A percentile compares a stretch with the other conserved stretches of the same genome.
These are phyloP conservation scores for Nothocercus nigrocapillus DNA, from an alignment of 2,113 vertebrate genomes.

Conservation along the genomic window DNA sequence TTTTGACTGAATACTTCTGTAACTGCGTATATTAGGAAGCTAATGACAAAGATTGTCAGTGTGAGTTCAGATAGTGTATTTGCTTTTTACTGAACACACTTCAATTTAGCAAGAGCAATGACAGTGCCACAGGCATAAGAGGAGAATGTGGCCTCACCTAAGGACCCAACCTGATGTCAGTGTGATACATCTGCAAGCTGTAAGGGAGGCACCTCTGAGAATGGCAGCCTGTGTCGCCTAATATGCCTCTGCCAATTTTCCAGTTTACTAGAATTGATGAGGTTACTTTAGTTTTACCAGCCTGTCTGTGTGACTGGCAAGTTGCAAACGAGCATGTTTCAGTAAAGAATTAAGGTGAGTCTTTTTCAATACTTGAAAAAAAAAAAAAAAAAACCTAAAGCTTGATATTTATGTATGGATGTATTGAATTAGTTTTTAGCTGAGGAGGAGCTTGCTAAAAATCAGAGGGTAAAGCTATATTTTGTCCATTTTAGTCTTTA, in stretches of 20 bases:
- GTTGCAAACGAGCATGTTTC: not conserved
- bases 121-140: not conserved
- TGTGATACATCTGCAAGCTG: not conserved
- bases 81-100: not conserved
- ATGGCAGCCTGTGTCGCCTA: not conserved
- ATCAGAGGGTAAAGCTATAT: not conserved
- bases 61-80: not conserved
- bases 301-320: not conserved
- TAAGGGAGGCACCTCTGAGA: constrained; percentile 4
- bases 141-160: not conserved
- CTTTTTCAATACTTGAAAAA: not conserved
- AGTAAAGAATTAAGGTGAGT: not conserved
- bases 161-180: not conserved
- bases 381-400: not conserved
- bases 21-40: not conserved
- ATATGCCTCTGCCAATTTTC: not conserved
- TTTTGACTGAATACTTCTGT: not conserved
- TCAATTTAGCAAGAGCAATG: not conserved
- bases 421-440: not conserved
- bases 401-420: not conserved
- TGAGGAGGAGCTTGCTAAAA: not conserved
- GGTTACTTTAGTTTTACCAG: not conserved
- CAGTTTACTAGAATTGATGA: not conserved
- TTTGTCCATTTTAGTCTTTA: not conserved
- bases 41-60: not conserved